Conservation (phyloP, 2,797 vertebrate species). For the Natrix natrix region DNA sequence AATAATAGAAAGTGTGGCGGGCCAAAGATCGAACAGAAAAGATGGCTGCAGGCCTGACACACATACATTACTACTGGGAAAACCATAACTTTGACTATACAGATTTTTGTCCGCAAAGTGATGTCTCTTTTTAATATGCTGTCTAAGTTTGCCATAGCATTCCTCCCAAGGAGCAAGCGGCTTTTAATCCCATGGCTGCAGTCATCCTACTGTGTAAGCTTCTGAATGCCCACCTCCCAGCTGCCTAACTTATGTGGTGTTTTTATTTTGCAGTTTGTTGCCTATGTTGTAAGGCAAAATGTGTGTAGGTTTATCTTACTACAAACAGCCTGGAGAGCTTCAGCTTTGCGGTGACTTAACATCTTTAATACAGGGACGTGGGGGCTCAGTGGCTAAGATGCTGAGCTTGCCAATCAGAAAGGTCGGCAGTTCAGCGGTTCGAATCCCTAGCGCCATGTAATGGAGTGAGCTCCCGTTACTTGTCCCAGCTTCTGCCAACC, state of each 20-base stretch:
- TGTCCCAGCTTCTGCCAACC: no score
- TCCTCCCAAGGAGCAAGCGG: not conserved
- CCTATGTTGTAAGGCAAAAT: not conserved
- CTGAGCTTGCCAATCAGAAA: no score
- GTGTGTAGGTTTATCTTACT: not conserved
- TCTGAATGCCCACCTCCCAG: not conserved
- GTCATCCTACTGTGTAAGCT: not conserved
- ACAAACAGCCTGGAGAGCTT: not conserved
- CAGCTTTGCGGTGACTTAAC: not conserved
- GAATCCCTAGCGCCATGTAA: no score
- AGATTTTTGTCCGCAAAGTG: no score
- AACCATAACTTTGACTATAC: no score
- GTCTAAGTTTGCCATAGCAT: not conserved
- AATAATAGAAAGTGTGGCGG: no score
- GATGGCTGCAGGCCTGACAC: no score
- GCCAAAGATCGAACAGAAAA: no score
- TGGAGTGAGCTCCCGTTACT: no score
- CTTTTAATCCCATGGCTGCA: not conserved
- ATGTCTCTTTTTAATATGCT: not conserved
- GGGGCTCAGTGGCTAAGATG: no score
- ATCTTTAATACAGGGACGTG: not conserved
- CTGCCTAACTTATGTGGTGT: not conserved
- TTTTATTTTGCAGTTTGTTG: not conserved
- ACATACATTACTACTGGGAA: no score
- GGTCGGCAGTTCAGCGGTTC: no score